These are phyloP conservation scores for Andrena hattorfiana DNA, from an alignment of 2,888 invertebrate species.

Conservation along the genomic window DNA sequence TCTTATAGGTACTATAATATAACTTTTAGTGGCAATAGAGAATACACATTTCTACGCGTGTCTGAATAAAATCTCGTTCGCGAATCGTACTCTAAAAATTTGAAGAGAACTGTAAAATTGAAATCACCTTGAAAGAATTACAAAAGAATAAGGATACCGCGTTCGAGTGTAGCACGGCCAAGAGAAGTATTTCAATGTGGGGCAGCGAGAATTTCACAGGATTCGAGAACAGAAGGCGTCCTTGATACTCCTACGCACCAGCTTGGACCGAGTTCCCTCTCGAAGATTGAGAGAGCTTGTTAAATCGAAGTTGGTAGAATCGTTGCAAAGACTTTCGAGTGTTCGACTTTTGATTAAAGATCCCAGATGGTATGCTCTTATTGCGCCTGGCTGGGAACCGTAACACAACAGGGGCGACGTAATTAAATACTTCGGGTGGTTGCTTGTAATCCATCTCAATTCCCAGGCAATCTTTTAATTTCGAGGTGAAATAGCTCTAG, in stretches of 20 bases:
- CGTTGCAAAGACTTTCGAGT: constrained; percentile 45
- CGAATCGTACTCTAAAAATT: too few relatives aligned
- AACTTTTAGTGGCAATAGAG: too few relatives aligned
- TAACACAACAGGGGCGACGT: constrained; percentile 25
- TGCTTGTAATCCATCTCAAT: not conserved
- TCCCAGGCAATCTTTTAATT: not conserved
- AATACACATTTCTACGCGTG: too few relatives aligned
- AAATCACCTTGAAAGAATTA: not conserved
- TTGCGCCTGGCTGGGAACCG: constrained; percentile 36
- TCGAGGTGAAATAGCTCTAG: not conserved
- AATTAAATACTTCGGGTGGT: constrained; percentile 39
- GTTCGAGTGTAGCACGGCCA: not conserved
- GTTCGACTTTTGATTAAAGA: constrained; percentile 59
- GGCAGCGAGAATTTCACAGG: not conserved
- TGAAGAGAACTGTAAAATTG: too few relatives aligned
- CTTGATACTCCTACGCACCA: constrained; percentile 18
- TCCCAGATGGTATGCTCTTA: constrained; percentile 37
- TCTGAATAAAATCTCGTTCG: too few relatives aligned
- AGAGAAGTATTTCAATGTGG: not conserved
- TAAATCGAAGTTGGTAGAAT: constrained; percentile 38
- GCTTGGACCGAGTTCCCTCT: constrained; percentile 13
- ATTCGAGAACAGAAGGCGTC: not conserved
- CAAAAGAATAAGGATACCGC: not conserved
- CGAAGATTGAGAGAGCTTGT: constrained; percentile 16
- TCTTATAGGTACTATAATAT: too few relatives aligned